Base-by-base conservation (phyloP, 35 echinoderm and acorn worm genomes). In the Antedon bifida region DNA sequence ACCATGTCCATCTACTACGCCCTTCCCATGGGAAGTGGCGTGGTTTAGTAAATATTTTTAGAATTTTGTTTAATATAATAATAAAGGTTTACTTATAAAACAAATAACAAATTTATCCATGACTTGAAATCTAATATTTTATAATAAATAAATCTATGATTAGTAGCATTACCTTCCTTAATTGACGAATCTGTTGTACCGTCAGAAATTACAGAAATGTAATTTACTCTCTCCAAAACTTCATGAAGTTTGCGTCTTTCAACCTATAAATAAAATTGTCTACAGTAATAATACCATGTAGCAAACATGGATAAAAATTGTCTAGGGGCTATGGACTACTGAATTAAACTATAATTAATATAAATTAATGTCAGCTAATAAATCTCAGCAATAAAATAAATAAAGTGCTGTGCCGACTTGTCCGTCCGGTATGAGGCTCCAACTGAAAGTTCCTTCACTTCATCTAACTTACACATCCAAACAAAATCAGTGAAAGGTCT, bases 201-300 rank as follows among this genome's bases (percentile, higher is more conserved):
- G 30, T 86, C 84, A 0, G 78, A 87, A 30, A 87, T 87, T 28
- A 87, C n/a, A 10, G 86, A 87, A 10, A 87, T 81, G 77, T 31
- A 86, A 36, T 80, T 86, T 5, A 75, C 86, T 28, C 42, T 75
- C 8, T 85, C 16, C 5, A 85, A 11, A 30, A 36, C 73, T 33
- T 77, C 31, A 32, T 34, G 73, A 23, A 85, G 75, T 35, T 84
- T 84, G 4, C 34, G 83, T 35, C 83, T 64, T 75, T 85, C 83
- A 35, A 77, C 83, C 83, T 85, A 34, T 73, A 35, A 1, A 31
- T 29, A 1, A 73, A 83, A 55, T 7, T 0, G n/a, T n/a, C n/a
- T n/a, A n/a, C n/a, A n/a, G n/a, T n/a, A n/a, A n/a, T n/a, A n/a
- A n/a, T n/a, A n/a, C n/a, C n/a, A n/a, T n/a, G n/a, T n/a, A n/a